phyloP scores from a whole-genome alignment of 2,797 vertebrate species.

The Spheniscus humboldti region DNA sequence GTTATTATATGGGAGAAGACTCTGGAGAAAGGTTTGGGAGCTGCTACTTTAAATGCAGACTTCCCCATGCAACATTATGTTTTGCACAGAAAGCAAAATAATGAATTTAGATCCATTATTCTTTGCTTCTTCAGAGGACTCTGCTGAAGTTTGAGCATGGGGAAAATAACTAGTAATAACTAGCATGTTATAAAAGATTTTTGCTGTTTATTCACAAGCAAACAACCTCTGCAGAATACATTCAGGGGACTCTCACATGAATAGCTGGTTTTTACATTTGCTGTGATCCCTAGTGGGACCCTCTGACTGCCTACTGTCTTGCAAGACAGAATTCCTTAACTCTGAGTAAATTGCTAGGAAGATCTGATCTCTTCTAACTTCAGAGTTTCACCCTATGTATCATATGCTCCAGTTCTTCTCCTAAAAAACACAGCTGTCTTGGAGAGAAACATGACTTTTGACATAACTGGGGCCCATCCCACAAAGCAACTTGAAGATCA shows the following conservation, averaged over 20 bases:
- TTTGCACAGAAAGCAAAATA: not conserved
- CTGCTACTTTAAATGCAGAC: not conserved
- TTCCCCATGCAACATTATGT: not conserved
- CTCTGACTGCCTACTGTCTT: slow-evolving; percentile 9
- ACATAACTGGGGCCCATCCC: slow-evolving; percentile 48
- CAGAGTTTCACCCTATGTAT: not conserved
- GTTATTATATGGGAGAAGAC: not conserved
- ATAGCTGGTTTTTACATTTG: not conserved
- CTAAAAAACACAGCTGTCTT: slow-evolving; percentile 43
- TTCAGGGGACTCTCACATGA: not conserved
- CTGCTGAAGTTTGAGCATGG: not conserved
- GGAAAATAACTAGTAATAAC: not conserved
- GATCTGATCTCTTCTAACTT: slow-evolving; percentile 14
- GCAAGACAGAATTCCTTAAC: slow-evolving; percentile 10
- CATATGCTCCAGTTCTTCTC: not conserved
- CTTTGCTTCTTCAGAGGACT: not conserved
- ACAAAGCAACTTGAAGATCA: slow-evolving; percentile 49
- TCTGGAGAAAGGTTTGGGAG: not conserved
- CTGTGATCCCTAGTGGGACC: not conserved
- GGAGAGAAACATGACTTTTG: slow-evolving; percentile 52
- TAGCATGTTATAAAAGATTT: not conserved
- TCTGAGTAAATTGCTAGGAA: slow-evolving; percentile 18
- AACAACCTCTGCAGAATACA: not conserved
- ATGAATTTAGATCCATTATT: not conserved
- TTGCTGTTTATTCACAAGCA: not conserved